These are phyloP conservation scores for Bambusicola thoracicus DNA, from an alignment of 2,113 vertebrate genomes.

Conservation along the genomic window DNA sequence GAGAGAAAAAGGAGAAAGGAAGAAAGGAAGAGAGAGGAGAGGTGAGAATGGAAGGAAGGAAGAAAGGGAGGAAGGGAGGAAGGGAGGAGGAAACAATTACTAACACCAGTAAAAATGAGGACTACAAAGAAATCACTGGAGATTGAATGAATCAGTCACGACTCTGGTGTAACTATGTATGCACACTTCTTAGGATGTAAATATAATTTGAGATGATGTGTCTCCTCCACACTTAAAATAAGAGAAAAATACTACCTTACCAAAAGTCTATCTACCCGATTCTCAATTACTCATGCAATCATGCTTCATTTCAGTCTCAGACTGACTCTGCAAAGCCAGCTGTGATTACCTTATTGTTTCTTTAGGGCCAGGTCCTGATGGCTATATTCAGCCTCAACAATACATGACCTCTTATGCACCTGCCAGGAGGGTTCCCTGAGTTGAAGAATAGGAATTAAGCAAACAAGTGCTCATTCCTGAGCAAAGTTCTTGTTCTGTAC, in stretches of 20 bases:
- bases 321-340: neutral
- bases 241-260: neutral
- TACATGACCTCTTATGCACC: neutral
- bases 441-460: neutral
- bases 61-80: too few relatives aligned
- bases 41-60: too few relatives aligned
- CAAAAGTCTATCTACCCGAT: neutral
- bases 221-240: neutral
- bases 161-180: neutral
- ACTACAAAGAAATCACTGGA: neutral
- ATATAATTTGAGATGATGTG: neutral
- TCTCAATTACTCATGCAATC: neutral
- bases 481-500: neutral
- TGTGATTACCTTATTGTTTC: slow-evolving; percentile 8
- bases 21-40: too few relatives aligned
- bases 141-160: neutral
- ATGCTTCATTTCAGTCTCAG: neutral
- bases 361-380: neutral
- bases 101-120: neutral
- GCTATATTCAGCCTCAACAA: slow-evolving; percentile 1
- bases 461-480: neutral
- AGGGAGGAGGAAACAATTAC: neutral
- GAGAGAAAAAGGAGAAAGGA: too few relatives aligned
- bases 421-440: neutral
- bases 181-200: neutral